These are phyloP conservation scores for Urocynchramus pylzowi DNA, from an alignment of 2,113 vertebrate genomes.

Conservation along the genomic window DNA sequence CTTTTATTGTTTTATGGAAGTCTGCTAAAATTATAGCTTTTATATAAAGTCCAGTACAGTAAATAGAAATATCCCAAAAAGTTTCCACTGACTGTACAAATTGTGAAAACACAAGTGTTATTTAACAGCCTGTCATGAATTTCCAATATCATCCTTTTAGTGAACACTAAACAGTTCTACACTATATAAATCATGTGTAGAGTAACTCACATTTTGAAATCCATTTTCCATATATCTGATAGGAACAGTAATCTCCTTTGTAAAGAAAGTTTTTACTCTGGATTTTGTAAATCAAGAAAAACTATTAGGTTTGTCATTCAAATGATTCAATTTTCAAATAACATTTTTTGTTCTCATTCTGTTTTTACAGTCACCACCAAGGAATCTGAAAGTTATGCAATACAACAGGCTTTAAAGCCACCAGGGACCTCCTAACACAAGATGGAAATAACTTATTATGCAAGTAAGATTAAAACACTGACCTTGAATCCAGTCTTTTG, in stretches of 20 bases:
- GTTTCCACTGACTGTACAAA: neutral
- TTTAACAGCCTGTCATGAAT: neutral
- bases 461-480: conserved; percentile 33
- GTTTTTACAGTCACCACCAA: conserved; percentile 36
- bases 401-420: conserved; percentile 1
- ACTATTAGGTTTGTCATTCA: neutral
- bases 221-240: neutral
- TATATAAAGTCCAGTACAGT: neutral
- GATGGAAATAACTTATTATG: conserved; percentile 49
- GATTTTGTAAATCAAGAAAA: neutral
- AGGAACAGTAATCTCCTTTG: neutral
- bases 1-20: neutral
- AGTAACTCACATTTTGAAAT: neutral
- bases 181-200: neutral
- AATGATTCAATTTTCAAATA: neutral
- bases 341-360: conserved; percentile 18
- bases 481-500: conserved; percentile 34
- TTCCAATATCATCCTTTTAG: neutral
- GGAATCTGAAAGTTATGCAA: conserved; percentile 49
- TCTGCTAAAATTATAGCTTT: neutral
- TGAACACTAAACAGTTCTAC: neutral
- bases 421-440: neutral
- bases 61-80: neutral
- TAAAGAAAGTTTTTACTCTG: neutral
- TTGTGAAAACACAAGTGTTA: neutral